Evolutionary conservation across 2,113 vertebrate genomes (phyloP).

Genomic region (Oenanthe melanoleuca): DNA sequence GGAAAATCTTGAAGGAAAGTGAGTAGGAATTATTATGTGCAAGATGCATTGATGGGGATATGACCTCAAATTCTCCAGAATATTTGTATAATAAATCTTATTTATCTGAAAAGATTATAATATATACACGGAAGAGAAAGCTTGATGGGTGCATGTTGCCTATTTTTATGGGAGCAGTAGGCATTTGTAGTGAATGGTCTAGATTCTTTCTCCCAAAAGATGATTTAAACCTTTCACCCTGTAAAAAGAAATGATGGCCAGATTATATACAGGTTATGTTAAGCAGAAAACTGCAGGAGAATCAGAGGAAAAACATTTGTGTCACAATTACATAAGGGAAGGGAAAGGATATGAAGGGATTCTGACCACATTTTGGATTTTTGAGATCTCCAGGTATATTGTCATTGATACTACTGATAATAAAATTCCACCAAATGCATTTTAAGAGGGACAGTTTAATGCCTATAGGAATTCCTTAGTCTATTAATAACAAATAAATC

Average conservation of each 20-base stretch:
- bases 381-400: not conserved
- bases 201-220: not conserved
- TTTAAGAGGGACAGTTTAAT: not conserved
- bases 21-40: not conserved
- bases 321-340: not conserved
- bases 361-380: not conserved
- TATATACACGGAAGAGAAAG: not conserved
- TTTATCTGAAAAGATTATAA: not conserved
- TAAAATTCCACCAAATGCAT: not conserved
- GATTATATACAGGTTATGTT: not conserved
- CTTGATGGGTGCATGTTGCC: not conserved
- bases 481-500: not conserved
- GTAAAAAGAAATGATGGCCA: not conserved
- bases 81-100: not conserved
- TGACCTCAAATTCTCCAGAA: not conserved
- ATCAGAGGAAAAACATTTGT: not conserved
- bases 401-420: not conserved
- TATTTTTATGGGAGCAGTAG: not conserved
- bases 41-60: not conserved
- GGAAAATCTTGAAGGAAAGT: not conserved
- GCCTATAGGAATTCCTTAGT: not conserved
- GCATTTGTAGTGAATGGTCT: not conserved
- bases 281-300: not conserved
- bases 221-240: not conserved
- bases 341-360: not conserved